A percentile compares a stretch with the other conserved stretches of the same genome.
Evolutionary conservation across 2,888 invertebrate species (phyloP).

Genomic region (Dilophus febrilis): DNA sequence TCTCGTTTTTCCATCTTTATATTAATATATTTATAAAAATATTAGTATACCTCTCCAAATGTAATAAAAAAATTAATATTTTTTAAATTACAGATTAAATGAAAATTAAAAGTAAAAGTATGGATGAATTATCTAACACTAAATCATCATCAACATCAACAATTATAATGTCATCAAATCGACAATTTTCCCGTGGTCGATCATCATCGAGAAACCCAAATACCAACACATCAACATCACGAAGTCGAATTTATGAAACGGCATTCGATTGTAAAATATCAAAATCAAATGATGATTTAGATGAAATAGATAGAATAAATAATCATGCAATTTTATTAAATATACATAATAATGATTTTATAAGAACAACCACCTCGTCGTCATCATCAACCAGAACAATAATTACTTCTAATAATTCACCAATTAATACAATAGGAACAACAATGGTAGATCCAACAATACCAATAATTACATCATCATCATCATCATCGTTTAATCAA

Average conservation of each 20-base stretch:
- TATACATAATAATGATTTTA: conserved; percentile 27
- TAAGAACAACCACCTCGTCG: conserved; percentile 7
- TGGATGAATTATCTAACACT: too few relatives aligned
- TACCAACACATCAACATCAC: conserved; percentile 16
- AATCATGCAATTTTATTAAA: conserved; percentile 61
- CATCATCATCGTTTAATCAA: background rate
- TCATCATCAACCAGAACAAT: too few relatives aligned
- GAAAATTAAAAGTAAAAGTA: too few relatives aligned
- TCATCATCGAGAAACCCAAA: too few relatives aligned
- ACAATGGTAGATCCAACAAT: conserved; percentile 18
- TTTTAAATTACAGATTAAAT: background rate
- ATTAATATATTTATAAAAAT: too few relatives aligned
- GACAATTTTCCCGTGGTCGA: too few relatives aligned
- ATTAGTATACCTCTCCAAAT: too few relatives aligned
- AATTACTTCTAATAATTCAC: too few relatives aligned
- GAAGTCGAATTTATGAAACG: conserved; percentile 59
- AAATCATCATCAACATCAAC: too few relatives aligned
- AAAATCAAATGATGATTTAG: conserved; percentile 62
- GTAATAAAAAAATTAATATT: background rate
- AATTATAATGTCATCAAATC: too few relatives aligned
- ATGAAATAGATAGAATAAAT: conserved; percentile 62
- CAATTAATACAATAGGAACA: too few relatives aligned
- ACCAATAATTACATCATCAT: conserved; percentile 20
- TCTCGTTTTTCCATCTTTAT: too few relatives aligned
- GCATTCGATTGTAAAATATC: conserved; percentile 78